Conservation (phyloP, 2,888 invertebrate genomes). For the Ormia ochracea region DNA sequence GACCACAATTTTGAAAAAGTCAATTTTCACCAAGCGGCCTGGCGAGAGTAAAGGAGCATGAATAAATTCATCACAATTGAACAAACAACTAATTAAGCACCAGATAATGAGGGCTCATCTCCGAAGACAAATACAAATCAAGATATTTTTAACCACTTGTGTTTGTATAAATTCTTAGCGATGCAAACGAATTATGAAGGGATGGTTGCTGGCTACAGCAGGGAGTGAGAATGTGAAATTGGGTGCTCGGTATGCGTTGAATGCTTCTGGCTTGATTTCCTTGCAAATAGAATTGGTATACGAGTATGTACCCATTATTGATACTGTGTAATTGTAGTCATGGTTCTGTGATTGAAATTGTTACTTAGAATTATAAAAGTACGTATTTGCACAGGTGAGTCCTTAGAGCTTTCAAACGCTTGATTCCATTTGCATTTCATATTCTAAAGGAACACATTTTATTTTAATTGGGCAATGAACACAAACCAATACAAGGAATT, state of each 20-base stretch:
- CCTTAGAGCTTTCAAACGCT: too few species aligned
- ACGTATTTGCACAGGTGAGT: too few species aligned
- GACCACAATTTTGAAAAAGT: constrained; percentile 21
- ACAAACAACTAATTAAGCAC: constrained; percentile 21
- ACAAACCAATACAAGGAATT: too few species aligned
- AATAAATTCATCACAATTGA: constrained; percentile 10
- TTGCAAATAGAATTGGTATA: too few species aligned
- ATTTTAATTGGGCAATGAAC: too few species aligned
- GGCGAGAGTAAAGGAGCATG: neutral
- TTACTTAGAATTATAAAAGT: too few species aligned
- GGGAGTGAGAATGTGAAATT: neutral
- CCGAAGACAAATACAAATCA: neutral
- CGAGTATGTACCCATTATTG: too few species aligned
- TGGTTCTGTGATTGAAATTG: too few species aligned
- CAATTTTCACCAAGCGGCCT: neutral
- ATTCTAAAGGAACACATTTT: too few species aligned
- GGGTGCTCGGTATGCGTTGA: neutral
- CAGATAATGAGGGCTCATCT: constrained; percentile 3
- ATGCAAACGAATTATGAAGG: neutral
- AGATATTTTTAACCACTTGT: neutral
- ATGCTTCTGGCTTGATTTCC: neutral
- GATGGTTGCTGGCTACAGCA: neutral
- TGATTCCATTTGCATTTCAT: too few species aligned
- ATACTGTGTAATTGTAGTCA: too few species aligned
- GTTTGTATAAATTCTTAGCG: constrained; percentile 13